These are phyloP conservation scores for Lepidurus couesii DNA, from an alignment of 1,140 invertebrate species.

Conservation along the genomic window DNA sequence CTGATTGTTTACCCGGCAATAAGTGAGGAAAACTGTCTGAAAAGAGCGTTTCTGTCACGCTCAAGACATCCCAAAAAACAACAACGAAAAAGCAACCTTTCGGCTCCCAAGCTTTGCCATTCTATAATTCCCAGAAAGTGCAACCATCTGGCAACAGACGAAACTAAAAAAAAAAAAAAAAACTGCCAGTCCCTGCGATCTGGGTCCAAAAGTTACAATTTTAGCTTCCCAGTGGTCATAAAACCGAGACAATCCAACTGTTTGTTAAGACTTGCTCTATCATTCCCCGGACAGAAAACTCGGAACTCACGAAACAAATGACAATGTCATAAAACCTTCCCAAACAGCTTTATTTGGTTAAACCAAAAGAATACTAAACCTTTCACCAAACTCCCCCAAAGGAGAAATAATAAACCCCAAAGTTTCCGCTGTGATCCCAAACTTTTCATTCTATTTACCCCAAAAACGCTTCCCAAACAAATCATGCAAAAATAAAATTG, in stretches of 20 bases:
- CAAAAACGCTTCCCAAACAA: too few species aligned
- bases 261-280: constrained; percentile 19
- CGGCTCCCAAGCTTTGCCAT: background rate
- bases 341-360: constrained; percentile 16
- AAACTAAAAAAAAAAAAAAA: background rate
- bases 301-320: constrained; percentile 21
- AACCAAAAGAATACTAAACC: constrained; percentile 4
- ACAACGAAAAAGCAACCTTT: background rate
- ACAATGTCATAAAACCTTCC: constrained; percentile 9
- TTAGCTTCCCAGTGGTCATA: constrained; percentile 10
- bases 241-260: constrained; percentile 13
- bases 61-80: background rate
- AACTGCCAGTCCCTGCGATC: background rate
- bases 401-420: background rate
- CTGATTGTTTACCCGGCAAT: background rate
- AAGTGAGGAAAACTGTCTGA: background rate
- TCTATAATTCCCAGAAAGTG: background rate
- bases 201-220: background rate
- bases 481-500: too few species aligned
- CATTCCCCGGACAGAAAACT: constrained; percentile 7
- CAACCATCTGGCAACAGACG: constrained; percentile 15
- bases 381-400: background rate
- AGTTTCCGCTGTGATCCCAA: background rate
- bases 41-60: background rate
- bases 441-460: background rate